phyloP scores from a whole-genome alignment of 2,113 vertebrate species.

The Strigops habroptila region DNA sequence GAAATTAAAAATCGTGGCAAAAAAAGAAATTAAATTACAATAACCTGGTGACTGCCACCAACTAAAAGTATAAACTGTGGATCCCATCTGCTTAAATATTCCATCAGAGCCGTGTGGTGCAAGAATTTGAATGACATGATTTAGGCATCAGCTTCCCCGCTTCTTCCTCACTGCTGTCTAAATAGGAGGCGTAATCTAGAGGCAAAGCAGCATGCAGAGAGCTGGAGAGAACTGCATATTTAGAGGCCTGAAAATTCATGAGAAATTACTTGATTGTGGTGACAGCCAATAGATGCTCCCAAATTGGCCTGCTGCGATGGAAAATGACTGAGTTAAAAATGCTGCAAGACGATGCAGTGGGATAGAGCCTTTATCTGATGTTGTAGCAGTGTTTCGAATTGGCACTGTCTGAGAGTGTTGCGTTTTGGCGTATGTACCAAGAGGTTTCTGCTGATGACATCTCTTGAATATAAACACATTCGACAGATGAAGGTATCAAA shows the following conservation, averaged over 20 bases:
- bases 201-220: neutral
- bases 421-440: neutral
- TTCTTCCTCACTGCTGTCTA: neutral
- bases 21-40: neutral
- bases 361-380: too few species aligned
- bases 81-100: neutral
- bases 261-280: neutral
- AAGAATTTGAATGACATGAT: neutral
- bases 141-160: neutral
- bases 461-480: neutral
- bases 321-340: neutral
- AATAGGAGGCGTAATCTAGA: neutral
- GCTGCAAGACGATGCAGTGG: accelerated
- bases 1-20: neutral
- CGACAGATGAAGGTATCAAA: neutral
- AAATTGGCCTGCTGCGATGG: neutral
- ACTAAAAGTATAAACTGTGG: neutral
- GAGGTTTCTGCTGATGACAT: neutral
- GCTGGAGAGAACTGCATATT: neutral
- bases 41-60: neutral
- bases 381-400: neutral
- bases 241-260: neutral
- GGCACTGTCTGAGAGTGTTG: neutral
- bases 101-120: neutral
- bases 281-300: neutral